Evolutionary conservation across 2,888 invertebrate species (phyloP).

Genomic region (Sminthurinus aureus): DNA sequence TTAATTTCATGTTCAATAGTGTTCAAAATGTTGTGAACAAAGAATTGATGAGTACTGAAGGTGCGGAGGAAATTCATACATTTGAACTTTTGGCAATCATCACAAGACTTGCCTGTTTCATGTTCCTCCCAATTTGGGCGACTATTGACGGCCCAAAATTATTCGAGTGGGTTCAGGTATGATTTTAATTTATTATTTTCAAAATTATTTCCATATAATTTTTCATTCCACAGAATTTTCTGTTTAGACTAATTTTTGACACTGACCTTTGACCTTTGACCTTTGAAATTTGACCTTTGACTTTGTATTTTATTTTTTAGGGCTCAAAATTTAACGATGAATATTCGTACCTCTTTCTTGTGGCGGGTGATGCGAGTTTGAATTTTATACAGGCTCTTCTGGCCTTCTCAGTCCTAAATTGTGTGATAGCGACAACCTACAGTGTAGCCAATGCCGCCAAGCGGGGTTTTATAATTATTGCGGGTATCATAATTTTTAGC

Average conservation of each 20-base stretch:
- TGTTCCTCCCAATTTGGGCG: conserved; percentile 87
- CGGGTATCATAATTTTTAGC: conserved; percentile 83
- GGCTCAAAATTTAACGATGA: no score
- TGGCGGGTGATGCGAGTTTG: conserved; percentile 79
- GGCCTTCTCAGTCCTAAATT: conserved; percentile 89
- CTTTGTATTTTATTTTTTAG: no score
- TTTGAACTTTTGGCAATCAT: conserved; percentile 65
- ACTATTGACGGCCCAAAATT: conserved; percentile 68
- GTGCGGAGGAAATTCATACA: conserved; percentile 6
- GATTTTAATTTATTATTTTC: not conserved
- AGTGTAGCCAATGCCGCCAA: conserved; percentile 26
- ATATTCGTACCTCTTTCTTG: no score
- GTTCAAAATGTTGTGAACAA: conserved; percentile 95
- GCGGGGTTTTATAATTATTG: conserved; percentile 73
- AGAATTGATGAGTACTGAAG: conserved; percentile 70
- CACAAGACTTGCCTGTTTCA: conserved; percentile 77
- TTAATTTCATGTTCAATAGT: conserved; percentile 91
- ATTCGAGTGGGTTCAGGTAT: conserved; percentile 46
- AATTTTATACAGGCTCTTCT: conserved; percentile 95
- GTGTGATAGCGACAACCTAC: conserved; percentile 75
- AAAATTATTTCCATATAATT: not conserved
- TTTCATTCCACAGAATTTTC: not conserved
- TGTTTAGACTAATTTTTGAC: not conserved
- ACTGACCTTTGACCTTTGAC: conserved; percentile 3
- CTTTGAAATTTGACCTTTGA: no score